A percentile compares a stretch with the other conserved stretches of the same genome.
These are phyloP conservation scores for Odontamblyopus rebecca DNA, from an alignment of 2,797 vertebrate species.

Conservation along the genomic window DNA sequence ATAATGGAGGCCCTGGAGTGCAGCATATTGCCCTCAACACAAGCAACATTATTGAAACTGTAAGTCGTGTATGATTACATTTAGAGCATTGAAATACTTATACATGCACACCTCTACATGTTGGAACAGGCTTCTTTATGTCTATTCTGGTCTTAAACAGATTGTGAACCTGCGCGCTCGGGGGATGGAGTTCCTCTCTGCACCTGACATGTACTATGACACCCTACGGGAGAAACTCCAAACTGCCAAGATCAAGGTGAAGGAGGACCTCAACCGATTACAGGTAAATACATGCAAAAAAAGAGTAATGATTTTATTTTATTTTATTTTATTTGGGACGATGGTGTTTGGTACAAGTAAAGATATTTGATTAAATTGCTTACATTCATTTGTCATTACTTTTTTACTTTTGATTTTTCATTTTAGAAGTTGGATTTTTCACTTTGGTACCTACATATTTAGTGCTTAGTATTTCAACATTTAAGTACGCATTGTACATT, in stretches of 20 bases:
- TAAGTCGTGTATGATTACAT: conserved; percentile 58
- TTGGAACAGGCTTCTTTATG: conserved; percentile 18
- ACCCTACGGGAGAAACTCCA: conserved; percentile 76
- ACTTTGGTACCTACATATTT: no score
- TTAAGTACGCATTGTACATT: no score
- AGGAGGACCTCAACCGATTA: conserved; percentile 80
- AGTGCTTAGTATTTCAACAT: no score
- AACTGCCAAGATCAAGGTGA: conserved; percentile 83
- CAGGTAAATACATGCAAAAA: conserved; percentile 66
- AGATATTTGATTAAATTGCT: not conserved
- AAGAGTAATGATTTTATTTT: not conserved
- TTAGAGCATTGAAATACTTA: conserved; percentile 4
- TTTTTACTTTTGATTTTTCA: no score
- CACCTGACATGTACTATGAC: conserved; percentile 79
- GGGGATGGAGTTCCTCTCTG: conserved; percentile 81
- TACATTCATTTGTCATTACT: no score
- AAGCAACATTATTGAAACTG: conserved; percentile 80
- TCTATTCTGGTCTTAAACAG: conserved; percentile 53
- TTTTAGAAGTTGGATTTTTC: no score
- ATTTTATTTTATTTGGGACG: not conserved
- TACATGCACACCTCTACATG: conserved; percentile 22
- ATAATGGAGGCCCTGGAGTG: conserved; percentile 82
- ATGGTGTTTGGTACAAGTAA: not conserved
- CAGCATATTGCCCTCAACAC: conserved; percentile 87
- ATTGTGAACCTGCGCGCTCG: conserved; percentile 79